A percentile compares a stretch with the other conserved stretches of the same genome.
These are phyloP conservation scores for Leptocoma aspasia DNA, from an alignment of 2,113 vertebrate genomes.

Conservation along the genomic window DNA sequence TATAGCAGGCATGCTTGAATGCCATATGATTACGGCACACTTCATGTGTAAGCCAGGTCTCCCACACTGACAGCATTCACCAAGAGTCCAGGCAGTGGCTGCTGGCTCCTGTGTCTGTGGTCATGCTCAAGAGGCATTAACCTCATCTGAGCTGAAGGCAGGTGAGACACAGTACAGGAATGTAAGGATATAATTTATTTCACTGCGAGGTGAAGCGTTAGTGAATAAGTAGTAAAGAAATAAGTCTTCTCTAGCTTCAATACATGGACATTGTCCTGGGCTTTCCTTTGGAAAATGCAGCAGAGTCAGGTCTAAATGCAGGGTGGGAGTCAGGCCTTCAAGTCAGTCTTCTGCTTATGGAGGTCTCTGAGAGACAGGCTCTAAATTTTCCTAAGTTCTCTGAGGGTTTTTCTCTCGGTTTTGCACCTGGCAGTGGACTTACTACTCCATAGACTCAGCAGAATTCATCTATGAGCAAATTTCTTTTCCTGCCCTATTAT, in stretches of 20 bases:
- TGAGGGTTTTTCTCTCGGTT: background rate
- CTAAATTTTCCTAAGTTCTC: background rate
- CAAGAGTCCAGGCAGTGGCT: background rate
- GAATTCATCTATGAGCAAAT: background rate
- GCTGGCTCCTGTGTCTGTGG: background rate
- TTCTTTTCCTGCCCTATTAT: background rate
- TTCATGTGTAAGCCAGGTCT: background rate
- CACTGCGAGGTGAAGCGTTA: background rate
- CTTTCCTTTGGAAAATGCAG: background rate
- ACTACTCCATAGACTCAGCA: background rate
- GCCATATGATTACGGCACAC: fast-evolving
- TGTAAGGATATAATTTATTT: background rate
- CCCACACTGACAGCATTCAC: background rate
- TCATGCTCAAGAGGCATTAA: background rate
- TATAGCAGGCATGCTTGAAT: no score
- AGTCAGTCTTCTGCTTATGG: background rate
- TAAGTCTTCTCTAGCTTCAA: background rate
- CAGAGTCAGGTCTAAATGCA: background rate
- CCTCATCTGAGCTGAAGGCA: background rate
- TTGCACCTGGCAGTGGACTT: background rate
- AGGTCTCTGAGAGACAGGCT: background rate
- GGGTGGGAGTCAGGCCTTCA: background rate
- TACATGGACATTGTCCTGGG: background rate
- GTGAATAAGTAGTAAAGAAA: background rate
- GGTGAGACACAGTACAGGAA: background rate